A percentile compares a stretch with the other conserved stretches of the same genome.
These are phyloP conservation scores for Allophyes oxyacanthae DNA, from an alignment of 2,888 invertebrate genomes.

Conservation along the genomic window DNA sequence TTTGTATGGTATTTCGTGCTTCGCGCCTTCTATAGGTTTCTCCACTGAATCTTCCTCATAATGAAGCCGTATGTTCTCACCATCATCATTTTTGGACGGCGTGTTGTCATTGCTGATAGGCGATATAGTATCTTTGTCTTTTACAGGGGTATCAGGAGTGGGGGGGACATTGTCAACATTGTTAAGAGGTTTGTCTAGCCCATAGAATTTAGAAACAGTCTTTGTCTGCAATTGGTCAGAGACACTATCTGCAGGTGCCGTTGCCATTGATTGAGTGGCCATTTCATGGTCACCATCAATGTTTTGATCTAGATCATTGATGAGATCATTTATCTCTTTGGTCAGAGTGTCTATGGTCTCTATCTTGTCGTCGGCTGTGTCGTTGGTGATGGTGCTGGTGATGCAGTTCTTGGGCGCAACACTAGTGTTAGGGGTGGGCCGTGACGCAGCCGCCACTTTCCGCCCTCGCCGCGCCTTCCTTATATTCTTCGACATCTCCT, in stretches of 20 bases:
- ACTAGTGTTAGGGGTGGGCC: conserved; percentile 42
- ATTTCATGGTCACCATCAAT: conserved; percentile 77
- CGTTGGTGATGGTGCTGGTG: conserved; percentile 63
- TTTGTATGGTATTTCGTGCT: conserved; percentile 78
- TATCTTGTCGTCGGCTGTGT: conserved; percentile 71
- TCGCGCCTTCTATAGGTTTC: conserved; percentile 72
- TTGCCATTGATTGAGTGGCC: conserved; percentile 52
- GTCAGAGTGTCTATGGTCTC: conserved; percentile 84
- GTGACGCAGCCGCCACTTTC: conserved; percentile 72
- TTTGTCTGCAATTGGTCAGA: conserved; percentile 74
- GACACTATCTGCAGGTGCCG: conserved; percentile 32
- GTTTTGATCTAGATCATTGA: conserved; percentile 82
- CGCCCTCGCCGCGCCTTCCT: conserved; percentile 83
- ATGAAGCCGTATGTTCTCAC: conserved; percentile 83
- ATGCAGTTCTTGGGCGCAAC: conserved; percentile 37
- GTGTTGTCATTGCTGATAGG: conserved; percentile 74
- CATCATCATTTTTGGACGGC: conserved; percentile 81
- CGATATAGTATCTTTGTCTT: conserved; percentile 72
- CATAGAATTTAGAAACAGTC: conserved; percentile 78
- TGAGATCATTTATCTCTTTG: conserved; percentile 85
- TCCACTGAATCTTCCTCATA: conserved; percentile 83
- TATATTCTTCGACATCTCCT: conserved; percentile 84
- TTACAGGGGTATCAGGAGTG: conserved; percentile 78
- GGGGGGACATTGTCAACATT: conserved; percentile 69
- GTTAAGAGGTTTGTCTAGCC: conserved; percentile 75